Evolutionary conservation across 2,888 invertebrate species (phyloP).

Genomic region (Tuberolachnus salignus): DNA sequence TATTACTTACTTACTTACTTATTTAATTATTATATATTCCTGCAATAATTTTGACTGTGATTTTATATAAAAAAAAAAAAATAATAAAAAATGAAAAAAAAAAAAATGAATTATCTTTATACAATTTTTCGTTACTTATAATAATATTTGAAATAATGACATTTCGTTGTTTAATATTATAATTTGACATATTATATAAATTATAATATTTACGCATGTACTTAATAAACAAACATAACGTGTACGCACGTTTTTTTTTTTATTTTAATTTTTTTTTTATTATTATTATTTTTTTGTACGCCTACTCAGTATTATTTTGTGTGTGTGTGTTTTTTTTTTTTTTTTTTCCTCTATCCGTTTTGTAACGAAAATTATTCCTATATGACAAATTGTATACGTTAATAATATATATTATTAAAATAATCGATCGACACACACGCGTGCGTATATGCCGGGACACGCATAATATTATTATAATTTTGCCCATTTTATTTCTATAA

Average conservation of each 20-base stretch:
- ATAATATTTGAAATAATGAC: slow-evolving; percentile 17
- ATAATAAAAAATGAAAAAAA: too few species aligned
- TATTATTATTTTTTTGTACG: too few species aligned
- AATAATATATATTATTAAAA: too few species aligned
- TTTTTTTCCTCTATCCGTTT: slow-evolving; percentile 22
- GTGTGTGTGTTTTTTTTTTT: slow-evolving; percentile 38
- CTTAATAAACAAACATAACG: too few species aligned
- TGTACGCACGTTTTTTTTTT: too few species aligned
- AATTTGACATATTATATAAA: slow-evolving; percentile 17
- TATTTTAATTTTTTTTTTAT: too few species aligned
- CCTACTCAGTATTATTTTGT: slow-evolving; percentile 32
- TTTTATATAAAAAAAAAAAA: too few species aligned
- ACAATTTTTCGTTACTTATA: slow-evolving; percentile 38
- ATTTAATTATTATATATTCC: slow-evolving; percentile 28
- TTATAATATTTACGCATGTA: too few species aligned
- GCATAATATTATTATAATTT: too few species aligned
- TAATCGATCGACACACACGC: too few species aligned
- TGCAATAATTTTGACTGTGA: slow-evolving; percentile 55
- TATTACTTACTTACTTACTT: neutral
- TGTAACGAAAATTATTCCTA: slow-evolving; percentile 39
- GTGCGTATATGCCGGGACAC: neutral
- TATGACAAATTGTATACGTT: slow-evolving; percentile 41
- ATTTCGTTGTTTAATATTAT: slow-evolving; percentile 30
- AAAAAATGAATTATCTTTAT: slow-evolving; percentile 49
- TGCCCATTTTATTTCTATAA: too few species aligned